A percentile compares a stretch with the other conserved stretches of the same genome.
Conservation (phyloP, 2,113 vertebrate genomes). For the Tiliqua scincoides region DNA sequence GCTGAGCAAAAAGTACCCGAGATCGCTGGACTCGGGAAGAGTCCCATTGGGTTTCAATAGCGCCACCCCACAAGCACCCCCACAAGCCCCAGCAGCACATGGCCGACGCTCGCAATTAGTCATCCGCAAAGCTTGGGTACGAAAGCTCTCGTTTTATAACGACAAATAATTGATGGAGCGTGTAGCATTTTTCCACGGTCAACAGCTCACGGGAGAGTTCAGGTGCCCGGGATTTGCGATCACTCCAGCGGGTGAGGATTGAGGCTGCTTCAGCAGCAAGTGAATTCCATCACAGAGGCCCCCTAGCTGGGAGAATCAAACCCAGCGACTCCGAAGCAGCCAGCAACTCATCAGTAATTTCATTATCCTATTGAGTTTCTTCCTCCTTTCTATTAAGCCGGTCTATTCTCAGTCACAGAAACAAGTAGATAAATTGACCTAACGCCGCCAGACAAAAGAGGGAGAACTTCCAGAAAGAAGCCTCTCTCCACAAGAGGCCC, state of each 20-base stretch:
- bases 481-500: neutral
- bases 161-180: conserved; percentile 15
- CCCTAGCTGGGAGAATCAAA: neutral
- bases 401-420: conserved; percentile 28
- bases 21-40: neutral
- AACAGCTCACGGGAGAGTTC: neutral
- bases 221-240: neutral
- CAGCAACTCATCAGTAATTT: conserved; percentile 20
- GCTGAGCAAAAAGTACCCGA: neutral
- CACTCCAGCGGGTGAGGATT: neutral
- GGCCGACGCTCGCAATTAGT: neutral
- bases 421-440: conserved; percentile 32
- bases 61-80: neutral
- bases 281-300: neutral
- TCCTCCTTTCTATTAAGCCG: conserved; percentile 3
- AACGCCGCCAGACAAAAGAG: conserved; percentile 1
- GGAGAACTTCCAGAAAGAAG: neutral
- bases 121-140: neutral
- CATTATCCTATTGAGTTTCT: conserved; percentile 27
- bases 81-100: too few relatives aligned
- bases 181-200: conserved; percentile 3
- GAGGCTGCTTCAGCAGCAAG: neutral
- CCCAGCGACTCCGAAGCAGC: neutral
- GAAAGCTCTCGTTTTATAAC: neutral
- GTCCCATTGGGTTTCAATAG: neutral